Evolutionary conservation across 2,797 vertebrate genomes (phyloP), one percentile per base, ranked within the genome.

Genomic region (Chloroceryle amazona): DNA sequence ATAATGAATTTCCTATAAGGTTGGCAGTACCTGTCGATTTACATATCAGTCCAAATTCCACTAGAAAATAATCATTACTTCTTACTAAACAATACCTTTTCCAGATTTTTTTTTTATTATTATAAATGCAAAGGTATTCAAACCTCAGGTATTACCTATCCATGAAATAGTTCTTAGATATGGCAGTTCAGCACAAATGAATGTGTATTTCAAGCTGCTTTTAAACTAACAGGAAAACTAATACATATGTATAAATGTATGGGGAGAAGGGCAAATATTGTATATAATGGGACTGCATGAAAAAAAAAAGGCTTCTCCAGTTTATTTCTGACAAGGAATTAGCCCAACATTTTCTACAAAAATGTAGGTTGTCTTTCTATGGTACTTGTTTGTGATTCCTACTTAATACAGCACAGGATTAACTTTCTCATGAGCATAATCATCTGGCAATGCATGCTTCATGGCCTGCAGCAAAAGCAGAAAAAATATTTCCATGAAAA

Each of bases 371-470:
- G 22, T 58, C 51, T 94, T 71, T 86, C 39, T 67, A 3, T 9
- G 44, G 5, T 31, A 58, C 21, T 57, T 88, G 6, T 79, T 97
- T 89, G 12, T 46, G 81, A 92, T 91, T 94, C 18, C 7, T 75
- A 26, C 66, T 85, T 93, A 86, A 60, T 47, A 52, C 7, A 78
- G 3, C 17, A 67, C 7, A 63, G 25, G 87, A 93, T 86, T 46
- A 90, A 87, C 33, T 80, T 95, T 90, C 55, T 84, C 29, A 26
- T 65, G 16, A 62, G 10, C 29, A 95, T 94, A 93, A 91, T 84
- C 62, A 96, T 35, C 39, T 91, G 29, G 68, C 7, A 95, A 60
- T n/a, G 62, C 9, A 78, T 44, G 37, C 16, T 91, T 90, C 37
- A 41, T 82, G 42, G 19, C 23, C 71, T 90, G 65, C 13, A 96